These are phyloP conservation scores for Drosophila persimilis DNA, from an alignment of 1,140 invertebrate genomes.

Conservation along the genomic window DNA sequence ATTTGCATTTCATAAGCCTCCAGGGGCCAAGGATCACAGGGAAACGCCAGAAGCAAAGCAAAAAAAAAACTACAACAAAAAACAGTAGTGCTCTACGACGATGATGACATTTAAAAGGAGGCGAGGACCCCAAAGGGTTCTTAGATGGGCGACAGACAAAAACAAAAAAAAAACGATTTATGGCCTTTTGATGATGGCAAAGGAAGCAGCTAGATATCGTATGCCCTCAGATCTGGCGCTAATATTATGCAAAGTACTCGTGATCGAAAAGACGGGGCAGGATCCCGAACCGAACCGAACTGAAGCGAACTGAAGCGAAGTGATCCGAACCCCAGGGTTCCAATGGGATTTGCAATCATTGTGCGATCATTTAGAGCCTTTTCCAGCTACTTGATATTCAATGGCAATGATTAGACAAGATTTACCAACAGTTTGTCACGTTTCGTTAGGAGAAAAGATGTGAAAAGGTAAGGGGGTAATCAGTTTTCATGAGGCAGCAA, in stretches of 20 bases:
- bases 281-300: slow-evolving; percentile 21
- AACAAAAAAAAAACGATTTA: slow-evolving; percentile 54
- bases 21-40: slow-evolving; percentile 41
- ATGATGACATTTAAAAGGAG: slow-evolving; percentile 62
- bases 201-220: slow-evolving; percentile 43
- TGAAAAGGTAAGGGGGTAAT: slow-evolving; percentile 19
- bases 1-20: slow-evolving; percentile 76
- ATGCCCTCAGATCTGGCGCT: slow-evolving; percentile 33
- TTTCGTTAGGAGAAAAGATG: slow-evolving; percentile 37
- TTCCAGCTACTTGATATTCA: slow-evolving; percentile 50
- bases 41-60: slow-evolving; percentile 12
- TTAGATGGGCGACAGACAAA: slow-evolving; percentile 25
- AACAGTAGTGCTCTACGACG: slow-evolving; percentile 21
- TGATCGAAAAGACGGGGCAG: slow-evolving; percentile 58
- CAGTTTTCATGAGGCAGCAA: slow-evolving; percentile 63
- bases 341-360: slow-evolving; percentile 51
- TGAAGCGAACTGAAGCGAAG: too few relatives aligned
- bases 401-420: slow-evolving; percentile 62
- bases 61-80: background rate
- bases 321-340: slow-evolving; percentile 23
- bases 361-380: slow-evolving; percentile 31
- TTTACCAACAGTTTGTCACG: slow-evolving; percentile 62
- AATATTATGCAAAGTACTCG: slow-evolving; percentile 71
- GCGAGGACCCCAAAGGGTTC: slow-evolving; percentile 30
- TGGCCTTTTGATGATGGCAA: slow-evolving; percentile 68